Base-by-base conservation (phyloP, 2,888 invertebrate genomes). In the Synergus laeviventris region DNA sequence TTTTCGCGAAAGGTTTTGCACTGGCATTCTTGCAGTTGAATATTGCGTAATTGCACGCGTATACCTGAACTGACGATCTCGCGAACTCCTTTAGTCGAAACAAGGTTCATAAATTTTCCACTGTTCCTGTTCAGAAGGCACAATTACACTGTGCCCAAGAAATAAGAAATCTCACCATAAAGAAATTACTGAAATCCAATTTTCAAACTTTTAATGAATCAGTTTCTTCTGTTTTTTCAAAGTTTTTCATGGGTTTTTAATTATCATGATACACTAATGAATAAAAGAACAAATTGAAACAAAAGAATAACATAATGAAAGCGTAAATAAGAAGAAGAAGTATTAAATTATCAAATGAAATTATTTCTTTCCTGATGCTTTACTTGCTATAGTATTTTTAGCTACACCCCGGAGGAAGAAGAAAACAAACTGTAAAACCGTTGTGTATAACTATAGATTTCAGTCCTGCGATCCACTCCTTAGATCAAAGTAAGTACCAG, bases 1-100 rank as follows among this genome's bases (percentile, higher is more conserved):
- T 70, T 70, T 49, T 49, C n/a, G 45, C 49, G 31, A 70, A 70
- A 45, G 36, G 24, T 70, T 70, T 70, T 70, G n/a, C 49, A 49
- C 45, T 49, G n/a, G n/a, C 5, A 11, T 70, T 49, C 70, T 16
- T n/a, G 42, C 31, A 16, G 31, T 49, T 70, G 24, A 49, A 49
- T 49, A 31, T 21, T 70, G n/a, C 31, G 31, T n/a, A 42, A 64
- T 21, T 70, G n/a, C 59, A 24, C 56, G 12, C 11, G 21, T 18
- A n/a, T n/a, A 45, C 18, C 21, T n/a, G 18, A 42, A 7, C 9
- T 24, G 14, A 8, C 31, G 8, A 61, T 61, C 36, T n/a, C 36
- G 36, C 18, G 38, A 38, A 62, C 11, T 38, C 38, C 39, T 64
- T 64, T 24, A 18, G 14, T 64, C 38, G 18, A 38, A 62, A 36